phyloP scores from a whole-genome alignment of 2,797 vertebrate species.

The Amblyopsis hoosieri region DNA sequence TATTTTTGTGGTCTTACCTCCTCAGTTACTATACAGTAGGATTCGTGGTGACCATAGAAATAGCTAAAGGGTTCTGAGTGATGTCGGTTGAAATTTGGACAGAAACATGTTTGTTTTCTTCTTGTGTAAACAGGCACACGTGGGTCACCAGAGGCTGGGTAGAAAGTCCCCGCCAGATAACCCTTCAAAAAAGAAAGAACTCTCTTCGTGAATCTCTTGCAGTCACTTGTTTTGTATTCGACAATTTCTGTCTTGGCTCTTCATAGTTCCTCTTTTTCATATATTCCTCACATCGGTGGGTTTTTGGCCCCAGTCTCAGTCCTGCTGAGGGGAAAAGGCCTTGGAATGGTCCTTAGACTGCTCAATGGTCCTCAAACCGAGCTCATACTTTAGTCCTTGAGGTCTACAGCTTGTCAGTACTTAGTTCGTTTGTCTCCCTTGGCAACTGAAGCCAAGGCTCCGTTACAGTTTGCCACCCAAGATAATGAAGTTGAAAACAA shows the following conservation, averaged over 20 bases:
- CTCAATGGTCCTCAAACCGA: not conserved
- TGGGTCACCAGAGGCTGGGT: slow-evolving; percentile 85
- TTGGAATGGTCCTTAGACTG: slow-evolving; percentile 65
- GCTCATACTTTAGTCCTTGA: slow-evolving; percentile 35
- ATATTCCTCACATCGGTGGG: slow-evolving; percentile 52
- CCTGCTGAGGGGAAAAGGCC: slow-evolving; percentile 98
- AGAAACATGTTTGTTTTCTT: slow-evolving; percentile 85
- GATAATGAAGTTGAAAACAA: slow-evolving; percentile 91
- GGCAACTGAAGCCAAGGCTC: slow-evolving; percentile 81
- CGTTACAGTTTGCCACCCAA: slow-evolving; percentile 85
- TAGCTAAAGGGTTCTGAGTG: slow-evolving; percentile 95
- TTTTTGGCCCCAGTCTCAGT: slow-evolving; percentile 93
- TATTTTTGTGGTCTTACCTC: not conserved
- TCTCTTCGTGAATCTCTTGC: slow-evolving; percentile 40
- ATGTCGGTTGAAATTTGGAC: slow-evolving; percentile 90
- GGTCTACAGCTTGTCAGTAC: slow-evolving; percentile 74
- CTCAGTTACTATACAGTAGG: slow-evolving; percentile 88
- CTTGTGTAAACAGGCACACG: slow-evolving; percentile 98
- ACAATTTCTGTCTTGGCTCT: slow-evolving; percentile 22
- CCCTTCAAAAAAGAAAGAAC: slow-evolving; percentile 39
- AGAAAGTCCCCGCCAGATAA: slow-evolving; percentile 48
- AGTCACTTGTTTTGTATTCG: slow-evolving; percentile 34
- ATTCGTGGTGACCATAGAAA: slow-evolving; percentile 93
- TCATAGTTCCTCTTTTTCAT: slow-evolving; percentile 52
- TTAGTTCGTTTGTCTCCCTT: slow-evolving; percentile 71